Conservation (phyloP, 2,797 vertebrate species). For the Tachyglossus aculeatus region DNA sequence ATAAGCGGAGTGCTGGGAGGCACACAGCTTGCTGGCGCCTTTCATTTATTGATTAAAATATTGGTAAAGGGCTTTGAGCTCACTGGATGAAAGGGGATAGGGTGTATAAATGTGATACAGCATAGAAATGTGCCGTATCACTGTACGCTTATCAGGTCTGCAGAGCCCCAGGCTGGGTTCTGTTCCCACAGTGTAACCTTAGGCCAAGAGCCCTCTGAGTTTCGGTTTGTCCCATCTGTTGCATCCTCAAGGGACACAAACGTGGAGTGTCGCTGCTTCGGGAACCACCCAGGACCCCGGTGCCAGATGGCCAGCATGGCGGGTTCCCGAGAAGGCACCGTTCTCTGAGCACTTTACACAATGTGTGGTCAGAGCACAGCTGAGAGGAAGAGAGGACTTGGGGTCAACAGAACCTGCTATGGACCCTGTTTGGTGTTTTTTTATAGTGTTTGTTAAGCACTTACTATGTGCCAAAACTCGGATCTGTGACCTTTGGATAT, state of each 20-base stretch:
- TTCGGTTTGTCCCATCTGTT: background rate
- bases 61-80: background rate
- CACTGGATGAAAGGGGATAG: conserved; percentile 40
- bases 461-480: too few relatives aligned
- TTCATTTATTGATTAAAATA: background rate
- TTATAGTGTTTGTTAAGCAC: too few relatives aligned
- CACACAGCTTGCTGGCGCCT: background rate
- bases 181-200: background rate
- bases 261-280: background rate
- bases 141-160: background rate
- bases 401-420: too few relatives aligned
- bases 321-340: too few relatives aligned
- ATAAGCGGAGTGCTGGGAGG: background rate
- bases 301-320: too few relatives aligned
- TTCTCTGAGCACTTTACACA: too few relatives aligned
- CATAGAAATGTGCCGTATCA: background rate
- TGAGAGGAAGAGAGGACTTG: too few relatives aligned
- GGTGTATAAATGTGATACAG: background rate
- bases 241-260: background rate
- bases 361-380: too few relatives aligned
- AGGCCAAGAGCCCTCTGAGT: background rate
- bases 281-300: too few relatives aligned
- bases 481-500: too few relatives aligned
- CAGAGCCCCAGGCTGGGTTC: background rate
- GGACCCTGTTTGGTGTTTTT: too few relatives aligned